Evolutionary conservation across 2,113 vertebrate genomes (phyloP).

Genomic region (Bubo blakistoni): DNA sequence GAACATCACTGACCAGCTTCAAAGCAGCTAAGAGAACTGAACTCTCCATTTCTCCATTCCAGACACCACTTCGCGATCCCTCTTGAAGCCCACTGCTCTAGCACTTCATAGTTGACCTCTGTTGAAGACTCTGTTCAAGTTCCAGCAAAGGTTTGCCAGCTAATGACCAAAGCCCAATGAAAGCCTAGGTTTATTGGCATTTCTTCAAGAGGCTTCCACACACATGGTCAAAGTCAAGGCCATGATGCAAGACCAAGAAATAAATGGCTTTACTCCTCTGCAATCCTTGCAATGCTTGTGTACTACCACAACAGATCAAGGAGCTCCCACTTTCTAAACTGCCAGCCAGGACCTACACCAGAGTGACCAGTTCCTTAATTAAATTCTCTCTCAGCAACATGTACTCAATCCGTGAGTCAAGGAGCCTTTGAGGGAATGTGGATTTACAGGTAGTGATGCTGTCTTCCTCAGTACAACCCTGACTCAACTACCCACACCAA

Average conservation of each 20-base stretch:
- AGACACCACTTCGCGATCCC: not conserved
- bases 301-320: not conserved
- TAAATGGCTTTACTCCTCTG: not conserved
- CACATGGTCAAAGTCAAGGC: not conserved
- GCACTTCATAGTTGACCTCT: not conserved
- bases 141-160: not conserved
- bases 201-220: not conserved
- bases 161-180: not conserved
- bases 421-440: conserved; percentile 37
- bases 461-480: not conserved
- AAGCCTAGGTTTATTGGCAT: not conserved
- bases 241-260: not conserved
- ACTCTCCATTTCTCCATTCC: not conserved
- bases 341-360: not conserved
- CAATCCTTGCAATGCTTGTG: not conserved
- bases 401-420: conserved; percentile 23
- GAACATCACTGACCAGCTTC: not conserved
- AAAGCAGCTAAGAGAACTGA: not conserved
- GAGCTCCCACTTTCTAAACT: not conserved
- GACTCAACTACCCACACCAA: not conserved
- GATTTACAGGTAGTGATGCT: conserved; percentile 37
- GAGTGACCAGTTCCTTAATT: conserved; percentile 56
- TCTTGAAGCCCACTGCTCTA: not conserved
- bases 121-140: not conserved
- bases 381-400: conserved; percentile 23